Conservation (phyloP, 2,888 invertebrate species). For the Adelognathus sp. region DNA sequence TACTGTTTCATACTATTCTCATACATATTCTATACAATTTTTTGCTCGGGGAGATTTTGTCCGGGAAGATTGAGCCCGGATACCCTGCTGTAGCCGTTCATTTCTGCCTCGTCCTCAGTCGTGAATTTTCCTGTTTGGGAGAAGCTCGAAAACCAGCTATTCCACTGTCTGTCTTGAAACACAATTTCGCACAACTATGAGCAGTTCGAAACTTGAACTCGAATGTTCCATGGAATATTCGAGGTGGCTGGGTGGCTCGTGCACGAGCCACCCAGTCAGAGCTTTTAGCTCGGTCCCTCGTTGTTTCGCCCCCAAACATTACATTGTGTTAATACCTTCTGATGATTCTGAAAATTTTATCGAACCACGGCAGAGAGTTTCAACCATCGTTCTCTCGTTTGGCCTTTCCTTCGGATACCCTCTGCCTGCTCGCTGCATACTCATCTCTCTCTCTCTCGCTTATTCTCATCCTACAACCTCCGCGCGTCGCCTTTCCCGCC, state of each 20-base stretch:
- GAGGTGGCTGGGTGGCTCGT: too few species aligned
- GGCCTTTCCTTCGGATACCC: background rate
- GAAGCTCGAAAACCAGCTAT: background rate
- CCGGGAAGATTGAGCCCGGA: too few species aligned
- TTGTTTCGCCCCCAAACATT: conserved; percentile 11
- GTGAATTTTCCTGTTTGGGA: background rate
- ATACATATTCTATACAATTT: too few species aligned
- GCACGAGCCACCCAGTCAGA: background rate
- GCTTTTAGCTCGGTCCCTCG: background rate
- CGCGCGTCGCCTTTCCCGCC: conserved; percentile 52
- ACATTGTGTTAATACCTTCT: conserved; percentile 69
- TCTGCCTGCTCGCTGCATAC: conserved; percentile 9
- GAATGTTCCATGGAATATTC: conserved; percentile 30
- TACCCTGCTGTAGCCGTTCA: too few species aligned
- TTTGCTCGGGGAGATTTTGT: too few species aligned
- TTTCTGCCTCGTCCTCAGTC: too few species aligned
- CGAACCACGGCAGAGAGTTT: conserved; percentile 44
- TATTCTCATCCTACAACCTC: conserved; percentile 16
- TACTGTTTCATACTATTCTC: too few species aligned
- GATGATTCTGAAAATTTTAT: conserved; percentile 66
- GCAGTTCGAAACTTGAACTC: conserved; percentile 5
- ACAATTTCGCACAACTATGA: background rate
- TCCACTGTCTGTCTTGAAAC: background rate
- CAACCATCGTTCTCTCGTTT: background rate
- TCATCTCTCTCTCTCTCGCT: conserved; percentile 13